Conservation (phyloP, 2,797 vertebrate genomes). For the Tenualosa ilisha region DNA sequence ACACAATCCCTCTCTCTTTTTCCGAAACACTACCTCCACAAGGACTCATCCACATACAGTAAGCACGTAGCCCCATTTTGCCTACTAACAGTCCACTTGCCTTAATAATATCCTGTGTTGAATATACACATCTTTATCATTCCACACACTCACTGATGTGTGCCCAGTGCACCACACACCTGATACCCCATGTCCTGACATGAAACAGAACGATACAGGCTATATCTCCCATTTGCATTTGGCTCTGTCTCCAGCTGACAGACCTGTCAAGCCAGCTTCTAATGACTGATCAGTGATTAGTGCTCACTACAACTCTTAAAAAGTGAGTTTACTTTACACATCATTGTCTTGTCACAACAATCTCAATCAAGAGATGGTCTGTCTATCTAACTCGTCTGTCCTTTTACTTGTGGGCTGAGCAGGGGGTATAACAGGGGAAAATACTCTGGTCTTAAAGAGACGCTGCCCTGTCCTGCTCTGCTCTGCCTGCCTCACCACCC, state of each 20-base stretch:
- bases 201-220: not conserved
- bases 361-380: not conserved
- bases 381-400: not conserved
- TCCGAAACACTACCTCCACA: not conserved
- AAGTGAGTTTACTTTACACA: not conserved
- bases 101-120: not conserved
- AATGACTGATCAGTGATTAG: not conserved
- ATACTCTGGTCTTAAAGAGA: not conserved
- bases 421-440: not conserved
- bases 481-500: not conserved
- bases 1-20: not conserved
- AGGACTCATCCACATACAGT: not conserved
- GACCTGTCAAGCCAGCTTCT: not conserved
- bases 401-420: not conserved
- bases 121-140: not conserved
- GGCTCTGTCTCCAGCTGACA: too few species aligned
- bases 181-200: conserved; percentile 2
- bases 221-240: too few species aligned
- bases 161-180: not conserved
- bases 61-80: not conserved
- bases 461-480: not conserved
- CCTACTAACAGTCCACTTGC: not conserved
- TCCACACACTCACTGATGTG: not conserved
- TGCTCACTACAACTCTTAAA: not conserved
- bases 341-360: not conserved